Conservation (phyloP, 2,113 vertebrate species). For the Poicephalus gulielmi region DNA sequence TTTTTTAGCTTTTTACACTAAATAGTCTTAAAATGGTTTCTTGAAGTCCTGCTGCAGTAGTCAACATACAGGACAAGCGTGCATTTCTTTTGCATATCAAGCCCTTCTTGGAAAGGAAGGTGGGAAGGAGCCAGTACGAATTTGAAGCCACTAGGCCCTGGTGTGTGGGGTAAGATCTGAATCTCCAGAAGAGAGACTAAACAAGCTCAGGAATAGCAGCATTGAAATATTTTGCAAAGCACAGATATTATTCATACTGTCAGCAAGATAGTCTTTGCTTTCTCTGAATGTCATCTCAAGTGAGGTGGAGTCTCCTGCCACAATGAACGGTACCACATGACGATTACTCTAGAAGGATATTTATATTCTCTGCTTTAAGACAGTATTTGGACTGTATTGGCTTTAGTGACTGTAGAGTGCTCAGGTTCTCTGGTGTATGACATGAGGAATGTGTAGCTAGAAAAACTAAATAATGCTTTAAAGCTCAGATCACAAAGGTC, state of each 20-base stretch:
- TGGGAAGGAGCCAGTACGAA: not conserved
- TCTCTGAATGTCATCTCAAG: accelerated
- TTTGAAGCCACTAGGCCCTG: not conserved
- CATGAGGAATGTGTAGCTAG: not conserved
- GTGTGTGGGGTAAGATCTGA: not conserved
- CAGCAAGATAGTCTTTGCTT: not conserved
- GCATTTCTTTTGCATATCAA: not conserved
- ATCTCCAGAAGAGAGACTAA: not conserved
- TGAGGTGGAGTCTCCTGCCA: not conserved
- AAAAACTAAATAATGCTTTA: not conserved
- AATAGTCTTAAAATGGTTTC: not conserved
- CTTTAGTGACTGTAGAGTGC: not conserved
- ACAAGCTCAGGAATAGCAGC: not conserved
- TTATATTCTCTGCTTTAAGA: not conserved
- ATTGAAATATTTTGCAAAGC: not conserved
- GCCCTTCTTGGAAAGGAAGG: not conserved
- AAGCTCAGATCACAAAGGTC: not conserved
- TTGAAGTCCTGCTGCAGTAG: not conserved
- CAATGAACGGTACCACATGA: accelerated
- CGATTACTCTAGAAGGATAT: not conserved
- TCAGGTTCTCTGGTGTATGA: not conserved
- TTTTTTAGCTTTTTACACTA: not conserved
- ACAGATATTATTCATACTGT: not conserved
- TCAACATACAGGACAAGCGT: accelerated
- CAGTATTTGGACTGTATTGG: not conserved